Base-by-base conservation (phyloP, 2,113 vertebrate genomes). In the Gymnorhina tibicen region DNA sequence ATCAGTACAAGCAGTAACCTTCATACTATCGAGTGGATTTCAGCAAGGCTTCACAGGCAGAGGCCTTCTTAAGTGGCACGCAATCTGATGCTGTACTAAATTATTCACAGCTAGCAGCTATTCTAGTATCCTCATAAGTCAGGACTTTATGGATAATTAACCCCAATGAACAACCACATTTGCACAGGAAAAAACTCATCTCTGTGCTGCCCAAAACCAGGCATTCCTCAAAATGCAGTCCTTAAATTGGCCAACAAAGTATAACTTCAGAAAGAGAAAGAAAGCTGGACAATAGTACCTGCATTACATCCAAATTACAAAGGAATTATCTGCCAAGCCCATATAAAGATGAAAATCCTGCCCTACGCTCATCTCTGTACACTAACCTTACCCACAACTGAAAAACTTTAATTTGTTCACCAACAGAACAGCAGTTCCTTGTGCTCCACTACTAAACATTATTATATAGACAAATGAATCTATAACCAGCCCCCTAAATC, bases 21-120 rank as follows among this genome's bases (percentile, higher is more conserved):
- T 93, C 87, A 58, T 20, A 59, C 13, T 64, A 27, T 12, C 23
- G 86, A 91, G 60, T 42, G 42, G 52, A 59, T 93, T 97, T 89
- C 60, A 92, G 30, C 52, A 55, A 75, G 22, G 89, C 83, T 56
- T 82, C 91, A 66, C 30, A 93, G 75, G 62, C 60, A 94, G 59
- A 74, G 18, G 16, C 77, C 74, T 85, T 95, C 87, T 67, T 85
- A 92, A 94, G 66, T 91, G 66, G 59, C 75, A 81, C 0, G 83
- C 64, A 95, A 96, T 79, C 64, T 64, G 93, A 95, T 70, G 87
- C 94, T 76, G 32, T 6, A 72, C 72, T 97, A 91, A 97, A 97
- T 97, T 96, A 98, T 97, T 97, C 95, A 98, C 86, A 77, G 76
- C 70, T 84, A 90, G 78, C 70, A 83, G 93, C 81, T 95, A 93